These are phyloP conservation scores for Mylabris phalerata DNA, from an alignment of 1,140 invertebrate species.

Conservation along the genomic window DNA sequence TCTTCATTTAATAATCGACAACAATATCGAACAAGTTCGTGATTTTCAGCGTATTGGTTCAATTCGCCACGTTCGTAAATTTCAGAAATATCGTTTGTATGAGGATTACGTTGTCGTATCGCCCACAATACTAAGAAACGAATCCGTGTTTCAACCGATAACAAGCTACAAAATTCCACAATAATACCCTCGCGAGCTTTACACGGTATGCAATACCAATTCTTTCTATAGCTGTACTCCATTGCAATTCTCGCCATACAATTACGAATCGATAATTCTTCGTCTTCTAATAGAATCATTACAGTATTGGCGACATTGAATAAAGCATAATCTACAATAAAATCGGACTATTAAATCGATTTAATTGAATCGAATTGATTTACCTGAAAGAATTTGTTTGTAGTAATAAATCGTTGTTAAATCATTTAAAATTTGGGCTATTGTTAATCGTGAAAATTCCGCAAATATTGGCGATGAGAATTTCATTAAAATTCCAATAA, in stretches of 20 bases:
- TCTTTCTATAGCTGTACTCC: not conserved
- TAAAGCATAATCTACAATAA: not conserved
- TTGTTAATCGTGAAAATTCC: not conserved
- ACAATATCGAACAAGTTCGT: no score
- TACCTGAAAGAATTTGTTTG: conserved; percentile 2
- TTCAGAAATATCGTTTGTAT: conserved; percentile 21
- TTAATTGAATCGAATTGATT: no score
- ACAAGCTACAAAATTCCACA: conserved; percentile 12
- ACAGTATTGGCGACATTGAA: conserved; percentile 24
- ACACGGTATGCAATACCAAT: conserved; percentile 27
- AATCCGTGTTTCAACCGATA: conserved; percentile 23
- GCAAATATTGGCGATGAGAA: not conserved
- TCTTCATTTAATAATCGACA: no score
- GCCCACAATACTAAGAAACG: conserved; percentile 28
- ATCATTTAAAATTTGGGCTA: conserved; percentile 15
- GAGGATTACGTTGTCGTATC: conserved; percentile 25
- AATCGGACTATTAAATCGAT: no score
- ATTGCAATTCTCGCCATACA: conserved; percentile 24
- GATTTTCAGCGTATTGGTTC: conserved; percentile 30
- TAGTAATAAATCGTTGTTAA: conserved; percentile 27
- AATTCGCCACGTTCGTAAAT: conserved; percentile 31
- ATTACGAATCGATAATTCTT: conserved; percentile 32
- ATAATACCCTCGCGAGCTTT: conserved; percentile 27
- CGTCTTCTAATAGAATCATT: conserved; percentile 35
- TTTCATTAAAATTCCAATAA: not conserved